These are phyloP conservation scores for Tipula helvola DNA, from an alignment of 2,888 invertebrate species.

Conservation along the genomic window DNA sequence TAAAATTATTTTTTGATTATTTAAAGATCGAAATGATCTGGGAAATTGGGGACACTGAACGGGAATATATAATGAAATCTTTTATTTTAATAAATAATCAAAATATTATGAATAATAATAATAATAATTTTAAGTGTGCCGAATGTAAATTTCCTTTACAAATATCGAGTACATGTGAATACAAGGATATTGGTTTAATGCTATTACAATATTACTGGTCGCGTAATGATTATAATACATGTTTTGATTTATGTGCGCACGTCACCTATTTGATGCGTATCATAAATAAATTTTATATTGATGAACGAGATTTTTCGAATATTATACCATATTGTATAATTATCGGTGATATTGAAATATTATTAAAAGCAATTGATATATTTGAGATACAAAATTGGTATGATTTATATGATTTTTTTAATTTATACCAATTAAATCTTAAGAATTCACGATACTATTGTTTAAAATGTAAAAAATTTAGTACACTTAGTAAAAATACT, in stretches of 20 bases:
- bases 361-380: constrained; percentile 28
- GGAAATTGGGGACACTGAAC: constrained; percentile 32
- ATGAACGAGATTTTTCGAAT: constrained; percentile 31
- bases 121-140: constrained; percentile 25
- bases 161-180: constrained; percentile 30
- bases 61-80: constrained; percentile 32
- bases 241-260: constrained; percentile 30
- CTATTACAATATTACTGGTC: constrained; percentile 35
- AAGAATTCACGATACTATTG: background rate
- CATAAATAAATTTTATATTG: constrained; percentile 31
- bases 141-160: constrained; percentile 32
- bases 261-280: constrained; percentile 32
- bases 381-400: constrained; percentile 28
- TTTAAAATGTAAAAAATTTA: constrained; percentile 8
- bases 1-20: constrained; percentile 35
- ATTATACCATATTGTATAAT: constrained; percentile 31
- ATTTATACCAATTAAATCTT: background rate
- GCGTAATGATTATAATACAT: constrained; percentile 31
- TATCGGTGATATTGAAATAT: constrained; percentile 28
- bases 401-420: constrained; percentile 30
- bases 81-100: constrained; percentile 26
- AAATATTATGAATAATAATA: constrained; percentile 10
- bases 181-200: constrained; percentile 30
- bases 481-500: constrained; percentile 15
- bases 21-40: constrained; percentile 34